phyloP scores from a whole-genome alignment of 2,113 vertebrate species.

The Bos indicus region DNA sequence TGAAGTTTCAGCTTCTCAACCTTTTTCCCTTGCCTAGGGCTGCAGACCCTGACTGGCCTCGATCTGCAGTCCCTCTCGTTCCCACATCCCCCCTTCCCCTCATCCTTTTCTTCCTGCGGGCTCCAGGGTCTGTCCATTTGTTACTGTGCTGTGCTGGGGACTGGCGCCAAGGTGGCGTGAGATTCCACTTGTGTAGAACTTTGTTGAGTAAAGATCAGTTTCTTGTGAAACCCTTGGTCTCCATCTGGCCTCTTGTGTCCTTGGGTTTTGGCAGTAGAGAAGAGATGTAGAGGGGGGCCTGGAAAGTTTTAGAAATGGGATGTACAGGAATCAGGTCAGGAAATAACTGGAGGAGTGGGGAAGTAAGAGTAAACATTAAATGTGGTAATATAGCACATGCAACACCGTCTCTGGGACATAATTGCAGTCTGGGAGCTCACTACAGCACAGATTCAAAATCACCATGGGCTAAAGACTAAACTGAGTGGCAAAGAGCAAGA shows the following conservation, averaged over 20 bases:
- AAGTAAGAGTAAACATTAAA: neutral
- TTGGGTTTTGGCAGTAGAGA: neutral
- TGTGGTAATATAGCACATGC: neutral
- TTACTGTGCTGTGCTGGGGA: slow-evolving; percentile 81
- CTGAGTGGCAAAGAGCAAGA: neutral
- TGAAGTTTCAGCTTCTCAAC: slow-evolving; percentile 70
- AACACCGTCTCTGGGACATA: neutral
- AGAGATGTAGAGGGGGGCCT: neutral
- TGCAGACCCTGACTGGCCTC: slow-evolving; percentile 51
- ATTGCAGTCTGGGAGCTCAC: neutral
- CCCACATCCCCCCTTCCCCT: neutral
- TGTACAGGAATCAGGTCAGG: neutral
- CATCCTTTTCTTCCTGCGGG: slow-evolving; percentile 57
- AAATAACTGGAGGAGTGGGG: neutral
- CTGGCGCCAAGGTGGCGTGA: slow-evolving; percentile 78
- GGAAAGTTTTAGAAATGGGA: neutral
- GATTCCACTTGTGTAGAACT: slow-evolving; percentile 83
- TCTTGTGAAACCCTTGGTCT: slow-evolving; percentile 75
- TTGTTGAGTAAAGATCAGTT: slow-evolving; percentile 81
- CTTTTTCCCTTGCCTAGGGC: slow-evolving; percentile 39
- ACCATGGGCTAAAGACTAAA: neutral
- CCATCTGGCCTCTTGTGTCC: slow-evolving; percentile 25
- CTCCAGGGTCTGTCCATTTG: slow-evolving; percentile 78
- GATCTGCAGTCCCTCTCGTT: neutral
- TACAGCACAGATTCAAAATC: neutral